phyloP scores from a whole-genome alignment of 53 echinoderm and acorn worm genomes.

The Crossaster papposus region DNA sequence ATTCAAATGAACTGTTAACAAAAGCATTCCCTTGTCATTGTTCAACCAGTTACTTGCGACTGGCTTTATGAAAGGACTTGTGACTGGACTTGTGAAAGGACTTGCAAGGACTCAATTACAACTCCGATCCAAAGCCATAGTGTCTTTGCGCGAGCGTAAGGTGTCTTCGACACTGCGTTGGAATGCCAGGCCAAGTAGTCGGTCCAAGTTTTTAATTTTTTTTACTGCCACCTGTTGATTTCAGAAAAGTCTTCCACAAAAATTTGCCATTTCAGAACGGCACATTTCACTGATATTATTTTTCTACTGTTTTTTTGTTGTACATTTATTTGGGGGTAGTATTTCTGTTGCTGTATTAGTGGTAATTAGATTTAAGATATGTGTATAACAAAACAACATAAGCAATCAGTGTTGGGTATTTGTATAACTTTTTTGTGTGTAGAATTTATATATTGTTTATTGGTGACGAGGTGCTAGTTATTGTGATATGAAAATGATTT shows the following conservation, averaged over 20 bases:
- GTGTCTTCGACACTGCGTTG: too few relatives aligned
- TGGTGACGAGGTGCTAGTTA: slow-evolving; percentile 42
- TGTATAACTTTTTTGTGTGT: slow-evolving; percentile 4
- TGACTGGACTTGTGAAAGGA: too few relatives aligned
- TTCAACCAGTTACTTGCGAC: too few relatives aligned
- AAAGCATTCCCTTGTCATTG: too few relatives aligned
- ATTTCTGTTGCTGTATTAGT: neutral
- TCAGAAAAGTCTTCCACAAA: neutral
- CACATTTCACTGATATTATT: neutral
- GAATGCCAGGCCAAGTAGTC: too few relatives aligned
- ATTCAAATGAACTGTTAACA: too few relatives aligned
- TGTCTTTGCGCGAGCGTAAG: too few relatives aligned
- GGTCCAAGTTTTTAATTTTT: too few relatives aligned
- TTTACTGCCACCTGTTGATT: neutral
- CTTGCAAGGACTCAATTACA: too few relatives aligned
- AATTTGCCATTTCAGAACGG: neutral
- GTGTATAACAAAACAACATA: neutral
- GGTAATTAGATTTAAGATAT: slow-evolving; percentile 10
- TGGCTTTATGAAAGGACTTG: too few relatives aligned
- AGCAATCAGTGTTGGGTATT: slow-evolving; percentile 44
- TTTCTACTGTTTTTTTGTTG: neutral
- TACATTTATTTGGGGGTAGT: neutral
- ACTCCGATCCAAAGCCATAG: too few relatives aligned
- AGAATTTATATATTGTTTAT: slow-evolving; percentile 33
- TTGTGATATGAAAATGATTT: slow-evolving; percentile 14